phyloP scores from a whole-genome alignment of 2,797 vertebrate genomes.

The Dicrostonyx torquatus region DNA sequence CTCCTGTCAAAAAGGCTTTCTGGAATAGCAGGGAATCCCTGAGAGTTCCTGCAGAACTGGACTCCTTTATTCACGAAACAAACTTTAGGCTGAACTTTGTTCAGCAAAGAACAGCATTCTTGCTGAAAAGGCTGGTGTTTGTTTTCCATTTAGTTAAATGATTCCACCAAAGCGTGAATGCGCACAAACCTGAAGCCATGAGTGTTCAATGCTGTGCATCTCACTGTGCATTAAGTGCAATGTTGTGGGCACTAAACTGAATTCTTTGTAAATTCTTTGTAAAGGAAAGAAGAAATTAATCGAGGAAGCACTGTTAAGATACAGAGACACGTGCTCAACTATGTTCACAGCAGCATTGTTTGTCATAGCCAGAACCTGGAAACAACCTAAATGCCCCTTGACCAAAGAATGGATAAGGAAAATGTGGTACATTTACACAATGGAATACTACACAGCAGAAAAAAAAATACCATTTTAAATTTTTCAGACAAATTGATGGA shows the following conservation, averaged over 20 bases:
- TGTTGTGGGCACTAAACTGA: too few species aligned
- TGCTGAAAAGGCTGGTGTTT: conserved; percentile 17
- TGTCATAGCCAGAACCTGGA: too few species aligned
- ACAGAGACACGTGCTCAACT: neutral
- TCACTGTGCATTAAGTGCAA: neutral
- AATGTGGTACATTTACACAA: too few species aligned
- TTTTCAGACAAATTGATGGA: too few species aligned
- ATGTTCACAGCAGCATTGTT: too few species aligned
- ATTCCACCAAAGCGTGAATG: neutral
- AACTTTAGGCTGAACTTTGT: neutral
- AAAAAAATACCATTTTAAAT: too few species aligned
- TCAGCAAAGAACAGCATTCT: neutral
- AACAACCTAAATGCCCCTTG: too few species aligned
- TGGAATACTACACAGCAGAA: too few species aligned
- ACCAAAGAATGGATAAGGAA: too few species aligned
- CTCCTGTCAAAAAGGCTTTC: neutral
- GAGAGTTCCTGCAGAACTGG: conserved; percentile 3
- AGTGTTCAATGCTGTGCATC: neutral
- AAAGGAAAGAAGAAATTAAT: neutral
- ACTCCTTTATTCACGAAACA: neutral
- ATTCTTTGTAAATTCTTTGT: neutral
- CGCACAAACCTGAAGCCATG: neutral
- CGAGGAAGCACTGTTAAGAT: neutral
- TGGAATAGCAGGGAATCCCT: neutral
- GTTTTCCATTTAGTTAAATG: conserved; percentile 1